Evolutionary conservation across 2,888 invertebrate genomes (phyloP), one percentile per base, ranked within the genome.

Genomic region (Nephrotoma flavescens): DNA sequence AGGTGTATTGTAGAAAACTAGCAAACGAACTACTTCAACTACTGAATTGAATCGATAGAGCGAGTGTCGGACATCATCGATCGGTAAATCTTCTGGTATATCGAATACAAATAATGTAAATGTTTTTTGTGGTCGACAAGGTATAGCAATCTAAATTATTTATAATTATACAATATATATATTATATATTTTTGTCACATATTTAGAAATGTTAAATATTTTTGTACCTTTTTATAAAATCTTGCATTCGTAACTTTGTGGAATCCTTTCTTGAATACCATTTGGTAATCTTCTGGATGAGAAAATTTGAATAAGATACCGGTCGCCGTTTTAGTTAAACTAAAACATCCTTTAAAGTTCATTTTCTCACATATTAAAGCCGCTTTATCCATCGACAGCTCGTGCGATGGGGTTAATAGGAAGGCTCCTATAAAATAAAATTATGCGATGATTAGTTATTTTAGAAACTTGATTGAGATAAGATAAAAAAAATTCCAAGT

Each of bases 231-330:
- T 92, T 96, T 95, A 92, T 97, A 96, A 90, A 96, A 95, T 89
- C 96, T 93, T 86, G 96, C 96, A 44, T 96, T 96, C 87, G 96
- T 97, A 86, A 96, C 96, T 91, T 95, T 95, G 92, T 96, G 96
- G 92, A 97, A 97, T 42, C 96, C 96, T 91, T 96, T 96, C 92
- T 96, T 95, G 93, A 95, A 96, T 88, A 96, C 96, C 90, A 95
- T 95, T 92, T 96, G 96, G 91, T 95, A 97, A 91, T 97, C 97
- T 89, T 96, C 96, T 88, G 96, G 95, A 91, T 95, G 95, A 89
- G 96, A 96, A 92, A 97, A 97, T 92, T 96, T 96, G 93, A 97
- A 97, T 88, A 97, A 94, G 90, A 97, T 96, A 87, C 97, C 97
- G 84, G 96, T 97, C 86, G 97, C 96, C 0, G 97, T 97, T 93